Base-by-base conservation (phyloP, 2,888 invertebrate species). In the Tanaodytes sp. region DNA sequence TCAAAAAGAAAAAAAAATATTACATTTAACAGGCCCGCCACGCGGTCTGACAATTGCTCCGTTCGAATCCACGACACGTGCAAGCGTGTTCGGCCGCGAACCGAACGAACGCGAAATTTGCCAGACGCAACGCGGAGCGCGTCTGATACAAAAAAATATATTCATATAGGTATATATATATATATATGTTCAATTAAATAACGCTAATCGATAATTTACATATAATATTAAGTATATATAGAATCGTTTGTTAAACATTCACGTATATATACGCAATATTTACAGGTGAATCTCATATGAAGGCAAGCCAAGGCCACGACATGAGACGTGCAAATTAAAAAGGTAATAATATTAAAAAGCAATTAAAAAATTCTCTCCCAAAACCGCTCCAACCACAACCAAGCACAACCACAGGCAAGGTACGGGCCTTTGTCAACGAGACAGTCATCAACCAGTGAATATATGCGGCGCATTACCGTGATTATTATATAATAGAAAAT, bases 291-390 rank as follows among this genome's bases (percentile, higher is more conserved):
- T 83, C 82, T 82, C 82, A 83, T 83, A 82, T 82, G 81, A 83
- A 84, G 82, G 83, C 82, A 84, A 84, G 84, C 84, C 84, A 84
- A 84, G 83, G 83, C 84, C 82, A 83, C 82, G 82, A 84, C 82
- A 84, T 83, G 82, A 83, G 82, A 83, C 83, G 83, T 84, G 84
- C 84, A 84, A 83, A 82, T 83, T 80, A 82, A 82, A 82, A 82
- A 84, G 80, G 73, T 74, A 75, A 76, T 74, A 71, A 76, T 75
- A 77, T 75, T 74, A 78, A 82, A 82, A 84, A 83, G 83, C 82
- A 82, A 81, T 82, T 80, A 80, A 83, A 81, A 81, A 83, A 82
- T 82, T 82, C 80, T 84, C 81, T 82, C 82, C 83, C 83, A 82
- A 82, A 84, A 83, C 83, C 83, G 82, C 82, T 82, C 82, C 82